Percentiles rank a stretch among this genome's conserved stretches.
These are phyloP conservation scores for Rhincodon typus DNA, from an alignment of 2,797 vertebrate species.

Conservation along the genomic window DNA sequence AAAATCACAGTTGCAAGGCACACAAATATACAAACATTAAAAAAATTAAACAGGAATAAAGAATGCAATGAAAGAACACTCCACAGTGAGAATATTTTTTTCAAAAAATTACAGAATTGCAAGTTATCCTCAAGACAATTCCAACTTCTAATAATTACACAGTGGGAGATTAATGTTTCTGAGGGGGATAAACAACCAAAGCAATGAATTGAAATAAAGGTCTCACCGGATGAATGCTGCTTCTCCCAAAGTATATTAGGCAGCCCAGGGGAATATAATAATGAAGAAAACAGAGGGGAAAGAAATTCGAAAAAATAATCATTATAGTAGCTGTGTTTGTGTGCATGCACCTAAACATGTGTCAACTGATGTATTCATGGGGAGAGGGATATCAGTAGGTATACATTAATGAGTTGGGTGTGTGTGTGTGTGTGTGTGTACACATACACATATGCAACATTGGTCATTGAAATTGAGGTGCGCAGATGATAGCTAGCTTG, in stretches of 20 bases:
- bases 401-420: not conserved
- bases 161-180: conserved; percentile 63
- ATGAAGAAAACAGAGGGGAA: conserved; percentile 68
- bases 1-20: not conserved
- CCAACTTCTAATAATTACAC: too few species aligned
- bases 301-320: conserved; percentile 48
- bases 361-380: not conserved
- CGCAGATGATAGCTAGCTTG: conserved; percentile 51
- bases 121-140: too few species aligned
- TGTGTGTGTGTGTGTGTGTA: not conserved
- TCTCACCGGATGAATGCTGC: conserved; percentile 80
- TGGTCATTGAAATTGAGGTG: conserved; percentile 47
- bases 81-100: not conserved
- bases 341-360: too few species aligned
- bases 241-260: conserved; percentile 67
- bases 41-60: not conserved
- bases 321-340: not conserved
- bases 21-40: not conserved
- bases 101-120: not conserved
- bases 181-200: conserved; percentile 57
- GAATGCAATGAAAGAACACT: not conserved
- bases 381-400: too few species aligned
- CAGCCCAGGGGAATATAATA: conserved; percentile 73
- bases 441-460: conserved; percentile 40
- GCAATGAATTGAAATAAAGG: conserved; percentile 81